Percentiles rank a stretch among this genome's conserved stretches.
These are phyloP conservation scores for Lerema accius DNA, from an alignment of 1,140 invertebrate genomes.

Conservation along the genomic window DNA sequence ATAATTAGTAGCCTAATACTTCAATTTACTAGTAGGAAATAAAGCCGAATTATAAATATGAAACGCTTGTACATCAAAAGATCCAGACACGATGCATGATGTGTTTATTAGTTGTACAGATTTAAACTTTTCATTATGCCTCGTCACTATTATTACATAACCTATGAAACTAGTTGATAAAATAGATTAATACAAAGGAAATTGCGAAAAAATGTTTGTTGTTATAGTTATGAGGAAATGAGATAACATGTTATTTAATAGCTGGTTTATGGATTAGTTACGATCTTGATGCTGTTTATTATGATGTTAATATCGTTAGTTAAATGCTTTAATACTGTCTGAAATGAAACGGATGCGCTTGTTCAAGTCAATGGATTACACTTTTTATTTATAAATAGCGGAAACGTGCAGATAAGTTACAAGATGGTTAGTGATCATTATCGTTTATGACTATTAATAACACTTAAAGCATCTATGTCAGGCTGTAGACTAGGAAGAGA, in stretches of 20 bases:
- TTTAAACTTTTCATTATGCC: slow-evolving; percentile 7
- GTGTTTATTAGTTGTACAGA: not conserved
- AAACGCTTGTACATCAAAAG: too few relatives aligned
- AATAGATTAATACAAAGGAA: slow-evolving; percentile 9
- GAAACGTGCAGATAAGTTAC: too few relatives aligned
- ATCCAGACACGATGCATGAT: too few relatives aligned
- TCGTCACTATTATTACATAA: slow-evolving; percentile 10
- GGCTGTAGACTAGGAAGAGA: too few relatives aligned
- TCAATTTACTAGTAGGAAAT: too few relatives aligned
- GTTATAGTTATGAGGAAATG: slow-evolving; percentile 18
- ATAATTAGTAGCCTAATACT: too few relatives aligned
- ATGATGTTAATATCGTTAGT: not conserved
- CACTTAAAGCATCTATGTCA: too few relatives aligned
- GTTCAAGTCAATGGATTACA: too few relatives aligned
- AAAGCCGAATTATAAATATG: too few relatives aligned
- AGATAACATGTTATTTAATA: slow-evolving; percentile 9
- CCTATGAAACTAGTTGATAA: not conserved
- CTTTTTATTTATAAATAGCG: too few relatives aligned
- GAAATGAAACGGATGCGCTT: not conserved
- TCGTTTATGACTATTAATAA: too few relatives aligned
- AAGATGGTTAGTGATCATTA: too few relatives aligned
- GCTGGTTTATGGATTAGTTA: slow-evolving; percentile 10
- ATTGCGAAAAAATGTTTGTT: slow-evolving; percentile 22
- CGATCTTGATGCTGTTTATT: not conserved
- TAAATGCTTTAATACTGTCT: not conserved